A percentile compares a stretch with the other conserved stretches of the same genome.
These are phyloP conservation scores for Anguilla japonica DNA, from an alignment of 2,113 vertebrate species.

Conservation along the genomic window DNA sequence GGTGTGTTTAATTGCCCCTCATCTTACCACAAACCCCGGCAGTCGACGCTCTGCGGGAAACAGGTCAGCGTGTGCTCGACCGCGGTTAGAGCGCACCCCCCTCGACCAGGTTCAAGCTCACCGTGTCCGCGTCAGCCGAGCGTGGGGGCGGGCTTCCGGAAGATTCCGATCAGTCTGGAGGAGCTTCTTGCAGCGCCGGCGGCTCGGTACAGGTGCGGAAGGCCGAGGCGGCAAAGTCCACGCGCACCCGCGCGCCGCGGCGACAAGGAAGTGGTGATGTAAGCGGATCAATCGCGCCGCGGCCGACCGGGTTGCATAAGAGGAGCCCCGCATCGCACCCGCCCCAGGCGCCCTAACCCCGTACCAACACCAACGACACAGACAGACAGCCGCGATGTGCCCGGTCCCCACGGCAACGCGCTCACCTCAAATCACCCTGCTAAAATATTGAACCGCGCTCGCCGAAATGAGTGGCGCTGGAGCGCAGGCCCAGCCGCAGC, in stretches of 20 bases:
- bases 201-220: background rate
- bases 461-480: background rate
- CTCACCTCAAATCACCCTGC: background rate
- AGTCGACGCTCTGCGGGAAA: background rate
- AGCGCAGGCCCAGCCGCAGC: background rate
- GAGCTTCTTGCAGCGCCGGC: background rate
- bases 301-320: constrained; percentile 19
- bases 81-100: background rate
- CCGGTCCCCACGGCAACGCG: background rate
- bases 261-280: constrained; percentile 31
- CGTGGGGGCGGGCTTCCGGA: no score
- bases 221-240: constrained; percentile 11
- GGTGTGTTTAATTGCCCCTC: background rate
- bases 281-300: constrained; percentile 29
- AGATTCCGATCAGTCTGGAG: no score
- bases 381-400: background rate
- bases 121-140: background rate
- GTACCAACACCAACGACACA: background rate
- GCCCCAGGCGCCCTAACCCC: background rate
- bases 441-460: background rate
- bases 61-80: background rate
- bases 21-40: background rate
- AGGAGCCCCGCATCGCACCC: background rate
- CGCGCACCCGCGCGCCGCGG: constrained; percentile 15
- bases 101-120: background rate